Percentiles rank a stretch among this genome's conserved stretches.
Evolutionary conservation across 2,888 invertebrate genomes (phyloP).

Genomic region (Acanthococcus lagerstroemiae): DNA sequence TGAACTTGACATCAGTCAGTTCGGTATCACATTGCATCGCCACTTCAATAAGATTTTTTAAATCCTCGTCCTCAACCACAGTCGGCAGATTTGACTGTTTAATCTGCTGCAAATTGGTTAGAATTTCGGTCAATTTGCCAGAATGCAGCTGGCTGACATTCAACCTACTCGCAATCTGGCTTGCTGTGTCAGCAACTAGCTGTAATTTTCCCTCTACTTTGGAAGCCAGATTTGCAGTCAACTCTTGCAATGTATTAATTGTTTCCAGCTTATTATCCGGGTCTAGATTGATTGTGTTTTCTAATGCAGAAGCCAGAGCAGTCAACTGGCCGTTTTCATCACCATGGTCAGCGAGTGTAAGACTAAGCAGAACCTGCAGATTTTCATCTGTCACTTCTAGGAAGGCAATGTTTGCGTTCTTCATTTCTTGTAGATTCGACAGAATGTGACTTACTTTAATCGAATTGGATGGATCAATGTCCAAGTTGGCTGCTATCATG

Average conservation of each 20-base stretch:
- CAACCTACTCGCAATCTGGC: neutral
- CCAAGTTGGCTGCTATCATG: neutral
- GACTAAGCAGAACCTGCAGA: neutral
- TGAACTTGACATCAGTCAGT: neutral
- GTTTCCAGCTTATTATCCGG: neutral
- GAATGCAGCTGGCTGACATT: slow-evolving; percentile 37
- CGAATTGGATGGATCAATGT: neutral
- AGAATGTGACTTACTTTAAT: neutral
- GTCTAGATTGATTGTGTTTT: slow-evolving; percentile 5
- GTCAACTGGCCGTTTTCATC: neutral
- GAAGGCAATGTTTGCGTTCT: neutral
- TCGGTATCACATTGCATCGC: neutral
- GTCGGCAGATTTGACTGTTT: neutral
- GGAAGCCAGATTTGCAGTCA: neutral
- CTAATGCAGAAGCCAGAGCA: slow-evolving; percentile 4
- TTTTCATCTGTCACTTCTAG: neutral
- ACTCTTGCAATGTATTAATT: neutral
- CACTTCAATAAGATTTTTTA: neutral
- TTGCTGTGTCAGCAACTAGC: neutral
- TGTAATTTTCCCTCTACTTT: neutral
- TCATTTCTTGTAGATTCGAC: neutral
- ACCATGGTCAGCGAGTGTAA: too few species aligned
- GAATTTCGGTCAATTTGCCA: slow-evolving; percentile 44
- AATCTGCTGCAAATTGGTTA: slow-evolving; percentile 37
- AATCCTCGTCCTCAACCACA: neutral